A percentile compares a stretch with the other conserved stretches of the same genome.
Conservation (phyloP, 2,797 vertebrate species). For the Nasua narica region DNA sequence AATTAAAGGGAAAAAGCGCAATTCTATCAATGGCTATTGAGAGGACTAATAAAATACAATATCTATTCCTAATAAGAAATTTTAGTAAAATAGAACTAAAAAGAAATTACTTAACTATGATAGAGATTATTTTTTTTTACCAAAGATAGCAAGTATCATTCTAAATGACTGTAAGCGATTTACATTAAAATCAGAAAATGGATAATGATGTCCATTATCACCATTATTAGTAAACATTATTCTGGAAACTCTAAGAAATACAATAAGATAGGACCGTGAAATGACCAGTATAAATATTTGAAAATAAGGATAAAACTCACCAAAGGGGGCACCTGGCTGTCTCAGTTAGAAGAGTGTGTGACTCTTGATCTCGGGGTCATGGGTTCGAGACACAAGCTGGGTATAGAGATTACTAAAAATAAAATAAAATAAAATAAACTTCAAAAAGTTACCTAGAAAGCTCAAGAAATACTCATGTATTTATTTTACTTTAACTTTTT, state of each 20-base stretch:
- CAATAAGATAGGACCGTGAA: not conserved
- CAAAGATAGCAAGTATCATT: not conserved
- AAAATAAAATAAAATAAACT: not conserved
- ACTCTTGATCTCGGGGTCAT: not conserved
- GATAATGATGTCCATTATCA: not conserved
- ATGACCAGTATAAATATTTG: not conserved
- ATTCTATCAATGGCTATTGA: not conserved
- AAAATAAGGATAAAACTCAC: not conserved
- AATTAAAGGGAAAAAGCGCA: not conserved
- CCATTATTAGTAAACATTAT: not conserved
- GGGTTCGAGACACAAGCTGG: not conserved
- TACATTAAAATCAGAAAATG: slow-evolving; percentile 15
- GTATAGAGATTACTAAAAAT: not conserved
- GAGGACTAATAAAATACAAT: not conserved
- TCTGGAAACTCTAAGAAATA: not conserved
- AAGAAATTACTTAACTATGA: not conserved
- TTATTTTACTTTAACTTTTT: not conserved
- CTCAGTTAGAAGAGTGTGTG: not conserved
- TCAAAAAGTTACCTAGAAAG: not conserved
- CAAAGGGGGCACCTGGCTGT: not conserved
- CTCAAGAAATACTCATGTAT: not conserved
- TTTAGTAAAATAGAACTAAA: slow-evolving; percentile 18
- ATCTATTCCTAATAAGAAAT: not conserved
- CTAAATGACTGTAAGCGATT: not conserved
- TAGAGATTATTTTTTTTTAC: not conserved